Evolutionary conservation across 2,797 vertebrate genomes (phyloP).

Genomic region (Acropternis orthonyx): DNA sequence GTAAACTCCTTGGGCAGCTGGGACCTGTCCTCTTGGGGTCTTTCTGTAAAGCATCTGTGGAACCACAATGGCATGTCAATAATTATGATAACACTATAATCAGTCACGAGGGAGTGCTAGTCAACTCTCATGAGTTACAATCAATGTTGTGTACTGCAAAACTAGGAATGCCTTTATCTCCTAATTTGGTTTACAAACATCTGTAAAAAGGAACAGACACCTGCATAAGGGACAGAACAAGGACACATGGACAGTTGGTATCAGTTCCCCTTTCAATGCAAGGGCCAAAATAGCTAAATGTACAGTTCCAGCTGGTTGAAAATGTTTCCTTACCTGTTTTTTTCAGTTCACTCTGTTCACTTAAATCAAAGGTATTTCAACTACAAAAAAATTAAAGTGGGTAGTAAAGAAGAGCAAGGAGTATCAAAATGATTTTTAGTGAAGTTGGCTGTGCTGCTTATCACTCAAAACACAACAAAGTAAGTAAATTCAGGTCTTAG

Average conservation of each 20-base stretch:
- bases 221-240: neutral
- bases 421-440: neutral
- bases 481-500: neutral
- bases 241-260: neutral
- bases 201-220: neutral
- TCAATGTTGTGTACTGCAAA: slow-evolving; percentile 17
- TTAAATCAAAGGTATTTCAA: neutral
- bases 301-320: neutral
- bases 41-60: slow-evolving; percentile 7
- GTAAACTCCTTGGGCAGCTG: neutral
- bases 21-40: neutral
- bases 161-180: slow-evolving; percentile 12
- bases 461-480: neutral
- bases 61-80: slow-evolving; percentile 1
- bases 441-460: neutral
- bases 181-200: slow-evolving; percentile 9
- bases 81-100: slow-evolving; percentile 39
- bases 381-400: neutral
- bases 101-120: slow-evolving; percentile 29
- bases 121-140: slow-evolving; percentile 16
- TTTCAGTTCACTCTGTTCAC: neutral
- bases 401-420: neutral
- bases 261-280: neutral
- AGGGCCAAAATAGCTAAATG: neutral
- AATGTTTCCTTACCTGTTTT: neutral